Evolutionary conservation across 2,888 invertebrate species (phyloP), one percentile per base, ranked within the genome.

Genomic region (Villa cingulata): DNA sequence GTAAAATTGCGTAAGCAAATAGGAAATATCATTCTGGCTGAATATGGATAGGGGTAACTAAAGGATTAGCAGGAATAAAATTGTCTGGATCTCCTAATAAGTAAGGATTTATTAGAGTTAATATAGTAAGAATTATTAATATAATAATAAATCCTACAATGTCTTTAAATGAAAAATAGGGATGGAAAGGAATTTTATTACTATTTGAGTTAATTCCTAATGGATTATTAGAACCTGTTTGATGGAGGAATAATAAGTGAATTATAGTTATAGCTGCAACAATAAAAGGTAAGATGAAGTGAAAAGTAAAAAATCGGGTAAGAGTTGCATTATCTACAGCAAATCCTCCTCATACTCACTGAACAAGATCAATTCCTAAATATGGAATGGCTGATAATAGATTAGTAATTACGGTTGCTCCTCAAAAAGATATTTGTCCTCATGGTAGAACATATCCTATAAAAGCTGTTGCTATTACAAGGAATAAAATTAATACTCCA

Each of bases 21-120:
- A 86, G 65, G 59, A 86, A 87, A 65, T 86, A 86, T 78, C 84
- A 86, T 76, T 87, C 86, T 41, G 84, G 85, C 75, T 86, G 81
- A 72, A 86, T 86, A 62, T 85, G 85, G 9, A 75, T 63, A 0
- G 85, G 83, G 0, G 83, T 84, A 16, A 78, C 60, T 53, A 63
- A 45, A 0, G 60, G 62, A 18, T 63, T 61, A 4, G 62, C 63
- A 0, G 77, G 76, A 18, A 75, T 78, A 70, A 83, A 86, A 70
- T 84, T 86, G 72, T 83, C 83, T 0, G 81, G 78, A 27, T 84
- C 83, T 56, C 76, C 73, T 62, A 85, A 57, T 61, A 79, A 52
- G 57, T 77, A 75, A 0, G 82, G 83, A 5, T 66, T 70, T 51
- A 64, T 62, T 64, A 78, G 58, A 2, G 72, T 71, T 66, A 81